Evolutionary conservation across 2,797 vertebrate genomes (phyloP).

Genomic region (Anguilla obscura): DNA sequence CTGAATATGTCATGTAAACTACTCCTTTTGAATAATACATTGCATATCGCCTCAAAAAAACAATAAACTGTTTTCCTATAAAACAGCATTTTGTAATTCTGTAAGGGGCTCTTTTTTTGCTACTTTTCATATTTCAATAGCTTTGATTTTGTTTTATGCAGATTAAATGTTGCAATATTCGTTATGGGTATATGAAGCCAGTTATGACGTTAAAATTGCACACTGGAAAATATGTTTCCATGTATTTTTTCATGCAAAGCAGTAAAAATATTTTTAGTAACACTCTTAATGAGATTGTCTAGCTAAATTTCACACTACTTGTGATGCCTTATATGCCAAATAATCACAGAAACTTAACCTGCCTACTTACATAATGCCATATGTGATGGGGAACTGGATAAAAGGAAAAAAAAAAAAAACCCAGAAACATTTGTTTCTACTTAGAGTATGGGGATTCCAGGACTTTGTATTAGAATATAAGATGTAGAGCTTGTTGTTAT

Average conservation of each 20-base stretch:
- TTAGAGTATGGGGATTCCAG: not conserved
- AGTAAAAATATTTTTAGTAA: conserved; percentile 25
- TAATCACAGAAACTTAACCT: conserved; percentile 20
- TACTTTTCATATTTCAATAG: not conserved
- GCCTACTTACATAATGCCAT: conserved; percentile 16
- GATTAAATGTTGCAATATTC: not conserved
- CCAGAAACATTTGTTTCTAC: not conserved
- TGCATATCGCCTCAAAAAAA: not conserved
- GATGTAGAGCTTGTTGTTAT: not conserved
- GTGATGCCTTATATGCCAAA: conserved; percentile 17
- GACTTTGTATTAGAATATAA: not conserved
- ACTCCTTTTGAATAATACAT: not conserved
- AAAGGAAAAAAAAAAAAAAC: not conserved
- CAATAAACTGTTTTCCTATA: not conserved
- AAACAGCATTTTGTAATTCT: not conserved
- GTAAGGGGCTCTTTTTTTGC: not conserved
- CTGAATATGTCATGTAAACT: not conserved
- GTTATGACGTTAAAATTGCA: not conserved
- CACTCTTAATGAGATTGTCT: conserved; percentile 3
- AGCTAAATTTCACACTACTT: conserved; percentile 9
- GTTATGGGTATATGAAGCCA: not conserved
- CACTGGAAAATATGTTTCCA: conserved; percentile 4
- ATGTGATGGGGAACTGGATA: not conserved
- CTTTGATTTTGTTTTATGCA: not conserved
- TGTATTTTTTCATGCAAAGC: conserved; percentile 11